Base-by-base conservation (phyloP, 2,797 vertebrate species). In the Antennarius maculatus region DNA sequence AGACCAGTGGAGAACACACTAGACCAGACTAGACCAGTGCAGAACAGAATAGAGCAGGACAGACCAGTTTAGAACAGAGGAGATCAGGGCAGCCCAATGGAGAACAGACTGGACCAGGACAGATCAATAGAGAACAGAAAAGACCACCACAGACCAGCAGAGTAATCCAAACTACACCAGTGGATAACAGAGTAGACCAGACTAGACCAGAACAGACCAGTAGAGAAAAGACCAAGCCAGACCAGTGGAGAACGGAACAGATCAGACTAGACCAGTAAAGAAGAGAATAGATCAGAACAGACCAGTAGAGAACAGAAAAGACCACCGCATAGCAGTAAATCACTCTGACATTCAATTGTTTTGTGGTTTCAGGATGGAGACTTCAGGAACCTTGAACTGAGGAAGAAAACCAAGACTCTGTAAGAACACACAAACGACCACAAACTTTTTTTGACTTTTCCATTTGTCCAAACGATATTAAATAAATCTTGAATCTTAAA, bases 381-480 rank as follows among this genome's bases (percentile, higher is more conserved):
- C 41, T 55, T 56, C 31, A 82, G 76, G 37, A 83, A 70, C 39
- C 53, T 7, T 48, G 72, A 70, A 23, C 77, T 86, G 61, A 89
- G 31, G 80, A 90, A 86, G 62, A 92, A 84, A 64, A 88, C 74
- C 9, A 89, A 73, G 63, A 91, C 57, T 61, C 67, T 93, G 92
- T 93, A 80, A 23, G 60, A 42, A 8, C 6, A 27, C 17, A 10
- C 7, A 16, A 42, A 39, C 4, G 7, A 7, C 2, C 23, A 23
- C 23, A 23, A 23, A 23, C 23, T 23, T 23, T 23, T 23, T 23
- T 23, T 23, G 23, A 23, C 23, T 23, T 23, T 23, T 23, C 23
- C 23, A 23, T 23, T 23, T 23, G 23, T 23, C 23, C 1, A 23
- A 23, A 23, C 23, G 2, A 23, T 23, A 23, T 23, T 23, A 23